Base-by-base conservation (phyloP, 2,888 invertebrate species). In the Drosophila demipolita region DNA sequence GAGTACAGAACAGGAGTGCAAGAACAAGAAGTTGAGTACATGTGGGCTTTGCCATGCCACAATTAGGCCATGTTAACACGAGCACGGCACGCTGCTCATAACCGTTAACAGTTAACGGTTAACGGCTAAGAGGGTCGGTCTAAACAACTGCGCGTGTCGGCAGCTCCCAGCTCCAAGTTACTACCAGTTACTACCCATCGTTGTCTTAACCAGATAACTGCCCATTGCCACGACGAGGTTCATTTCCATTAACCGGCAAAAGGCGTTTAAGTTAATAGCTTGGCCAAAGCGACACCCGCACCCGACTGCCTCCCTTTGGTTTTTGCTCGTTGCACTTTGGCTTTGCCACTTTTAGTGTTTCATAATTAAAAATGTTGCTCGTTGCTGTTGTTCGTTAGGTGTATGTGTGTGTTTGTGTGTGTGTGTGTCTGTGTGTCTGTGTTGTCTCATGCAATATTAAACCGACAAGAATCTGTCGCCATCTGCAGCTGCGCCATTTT, bases 291-390 rank as follows among this genome's bases (percentile, higher is more conserved):
- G 73, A 75, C 68, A 59, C 60, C 65, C 70, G 60, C 66, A 42
- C 62, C 55, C 54, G 29, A 29, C 32, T 45, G 52, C 38, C 55
- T 32, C n/a, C 42, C n/a, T 26, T 40, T 59, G 64, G 48, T 61
- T 68, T 68, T 83, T 82, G 42, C 70, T 66, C 78, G 81, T 78
- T 86, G 85, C 85, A 86, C 85, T 86, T 82, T 82, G 77, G 79
- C 90, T 91, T 90, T 91, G 89, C 91, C 89, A 91, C 91, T 91
- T 87, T 91, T 91, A 91, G 90, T 91, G 92, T 91, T 91, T 90
- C 90, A 92, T 92, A 92, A 92, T 92, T 92, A 92, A 92, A 92
- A 92, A 92, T 90, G 92, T 91, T 90, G 85, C 89, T 80, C 77
- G 83, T 67, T 71, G 62, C 57, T 42, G 52, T 60, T 53, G 53